Conservation (phyloP, 2,113 vertebrate genomes). For the Hemibagrus wyckioides region DNA sequence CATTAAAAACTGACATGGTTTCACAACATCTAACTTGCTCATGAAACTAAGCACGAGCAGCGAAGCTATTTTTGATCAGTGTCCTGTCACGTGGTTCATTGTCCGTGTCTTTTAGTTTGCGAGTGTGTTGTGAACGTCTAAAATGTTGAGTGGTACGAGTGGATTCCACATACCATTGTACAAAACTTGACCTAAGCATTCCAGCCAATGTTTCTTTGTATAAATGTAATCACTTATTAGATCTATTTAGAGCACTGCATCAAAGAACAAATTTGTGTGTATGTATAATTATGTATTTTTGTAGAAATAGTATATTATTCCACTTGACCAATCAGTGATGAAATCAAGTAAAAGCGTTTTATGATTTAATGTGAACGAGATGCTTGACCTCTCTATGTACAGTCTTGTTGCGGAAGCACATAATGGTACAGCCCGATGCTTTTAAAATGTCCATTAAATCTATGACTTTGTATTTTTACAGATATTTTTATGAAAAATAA, state of each 20-base stretch:
- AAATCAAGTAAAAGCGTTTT: not conserved
- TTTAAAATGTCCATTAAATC: not conserved
- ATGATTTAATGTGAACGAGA: not conserved
- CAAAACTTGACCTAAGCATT: slow-evolving; percentile 2
- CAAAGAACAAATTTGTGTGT: not conserved
- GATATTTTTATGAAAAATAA: slow-evolving; percentile 30
- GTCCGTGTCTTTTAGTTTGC: not conserved
- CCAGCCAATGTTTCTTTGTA: not conserved
- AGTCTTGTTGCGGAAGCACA: not conserved
- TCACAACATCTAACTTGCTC: not conserved
- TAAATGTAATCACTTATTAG: not conserved
- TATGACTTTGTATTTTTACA: slow-evolving; percentile 26
- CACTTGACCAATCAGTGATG: slow-evolving; percentile 5
- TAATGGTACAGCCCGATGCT: not conserved
- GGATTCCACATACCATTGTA: not conserved
- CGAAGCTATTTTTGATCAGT: not conserved
- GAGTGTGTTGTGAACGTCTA: not conserved
- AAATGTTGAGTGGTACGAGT: not conserved
- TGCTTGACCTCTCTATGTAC: not conserved
- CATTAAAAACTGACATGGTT: not conserved
- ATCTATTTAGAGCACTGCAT: not conserved
- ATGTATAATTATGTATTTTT: slow-evolving; percentile 18
- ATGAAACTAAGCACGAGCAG: not conserved
- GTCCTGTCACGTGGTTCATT: not conserved
- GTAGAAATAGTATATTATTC: not conserved